A percentile compares a stretch with the other conserved stretches of the same genome.
Evolutionary conservation across 2,888 invertebrate genomes (phyloP).

Genomic region (Cephus spinipes): DNA sequence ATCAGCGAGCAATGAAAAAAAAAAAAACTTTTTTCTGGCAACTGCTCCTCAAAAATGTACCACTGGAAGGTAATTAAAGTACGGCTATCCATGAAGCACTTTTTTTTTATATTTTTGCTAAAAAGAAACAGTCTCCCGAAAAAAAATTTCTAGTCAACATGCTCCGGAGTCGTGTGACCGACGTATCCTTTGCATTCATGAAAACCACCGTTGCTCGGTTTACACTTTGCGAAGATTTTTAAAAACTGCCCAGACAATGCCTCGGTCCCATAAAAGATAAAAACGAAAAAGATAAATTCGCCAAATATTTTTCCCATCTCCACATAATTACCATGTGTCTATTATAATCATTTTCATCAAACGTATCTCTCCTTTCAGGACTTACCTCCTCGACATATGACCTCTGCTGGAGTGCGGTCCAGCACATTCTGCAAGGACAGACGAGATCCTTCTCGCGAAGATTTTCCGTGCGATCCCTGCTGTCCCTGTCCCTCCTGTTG

Average conservation of each 20-base stretch:
- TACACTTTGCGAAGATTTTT: too few relatives aligned
- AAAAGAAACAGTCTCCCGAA: neutral
- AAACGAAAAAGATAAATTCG: too few relatives aligned
- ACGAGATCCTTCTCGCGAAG: conserved; percentile 54
- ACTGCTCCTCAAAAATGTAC: neutral
- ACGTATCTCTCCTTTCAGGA: neutral
- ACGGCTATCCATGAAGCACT: neutral
- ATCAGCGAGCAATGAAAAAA: conserved; percentile 1
- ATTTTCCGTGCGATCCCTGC: conserved; percentile 36
- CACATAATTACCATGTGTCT: too few relatives aligned
- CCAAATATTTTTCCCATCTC: too few relatives aligned
- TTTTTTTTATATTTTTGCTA: too few relatives aligned
- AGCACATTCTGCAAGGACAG: conserved; percentile 62
- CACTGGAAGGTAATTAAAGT: neutral
- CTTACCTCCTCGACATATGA: conserved; percentile 63
- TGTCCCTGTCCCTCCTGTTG: conserved; percentile 44
- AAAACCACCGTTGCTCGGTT: too few relatives aligned
- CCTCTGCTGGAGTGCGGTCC: conserved; percentile 60
- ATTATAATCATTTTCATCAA: too few relatives aligned
- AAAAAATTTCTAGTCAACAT: neutral
- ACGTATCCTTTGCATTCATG: too few relatives aligned
- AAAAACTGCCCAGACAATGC: too few relatives aligned
- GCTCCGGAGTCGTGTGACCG: neutral
- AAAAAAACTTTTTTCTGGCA: neutral
- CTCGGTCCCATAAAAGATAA: too few relatives aligned